Percentiles rank a stretch among this genome's conserved stretches.
These are phyloP conservation scores for Conopomorpha cramerella DNA, from an alignment of 1,140 invertebrate genomes.

Conservation along the genomic window DNA sequence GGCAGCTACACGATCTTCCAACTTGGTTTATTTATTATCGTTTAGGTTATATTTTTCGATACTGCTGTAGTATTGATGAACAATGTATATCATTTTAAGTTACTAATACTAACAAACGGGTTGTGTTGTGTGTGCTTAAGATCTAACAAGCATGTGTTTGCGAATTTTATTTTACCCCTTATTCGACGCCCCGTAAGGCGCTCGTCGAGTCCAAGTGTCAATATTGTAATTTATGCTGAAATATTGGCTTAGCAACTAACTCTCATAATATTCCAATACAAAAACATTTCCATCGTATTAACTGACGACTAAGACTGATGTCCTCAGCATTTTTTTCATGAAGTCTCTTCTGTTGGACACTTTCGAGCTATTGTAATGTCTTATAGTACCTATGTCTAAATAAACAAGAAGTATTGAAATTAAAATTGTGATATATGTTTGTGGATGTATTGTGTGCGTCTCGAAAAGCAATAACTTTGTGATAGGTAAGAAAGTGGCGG, in stretches of 20 bases:
- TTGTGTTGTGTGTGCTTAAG: constrained; percentile 58
- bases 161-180: constrained; percentile 30
- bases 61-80: constrained; percentile 37
- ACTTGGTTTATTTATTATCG: constrained; percentile 41
- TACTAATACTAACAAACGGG: constrained; percentile 53
- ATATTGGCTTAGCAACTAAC: constrained; percentile 37
- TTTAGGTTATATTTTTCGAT: constrained; percentile 37
- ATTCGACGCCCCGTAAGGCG: constrained; percentile 8
- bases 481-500: too few relatives aligned
- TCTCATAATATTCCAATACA: constrained; percentile 15
- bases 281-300: constrained; percentile 20
- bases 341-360: not conserved
- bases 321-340: constrained; percentile 21
- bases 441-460: constrained; percentile 40
- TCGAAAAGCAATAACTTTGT: constrained; percentile 56
- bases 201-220: constrained; percentile 18
- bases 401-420: constrained; percentile 24
- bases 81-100: constrained; percentile 38
- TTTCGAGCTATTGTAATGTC: not conserved
- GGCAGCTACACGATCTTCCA: constrained; percentile 28
- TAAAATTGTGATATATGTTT: constrained; percentile 49
- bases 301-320: constrained; percentile 27
- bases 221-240: constrained; percentile 56
- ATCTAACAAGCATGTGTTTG: constrained; percentile 58
- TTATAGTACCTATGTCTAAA: constrained; percentile 13